phyloP scores from a whole-genome alignment of 2,888 invertebrate species.

The Timema cristinae region DNA sequence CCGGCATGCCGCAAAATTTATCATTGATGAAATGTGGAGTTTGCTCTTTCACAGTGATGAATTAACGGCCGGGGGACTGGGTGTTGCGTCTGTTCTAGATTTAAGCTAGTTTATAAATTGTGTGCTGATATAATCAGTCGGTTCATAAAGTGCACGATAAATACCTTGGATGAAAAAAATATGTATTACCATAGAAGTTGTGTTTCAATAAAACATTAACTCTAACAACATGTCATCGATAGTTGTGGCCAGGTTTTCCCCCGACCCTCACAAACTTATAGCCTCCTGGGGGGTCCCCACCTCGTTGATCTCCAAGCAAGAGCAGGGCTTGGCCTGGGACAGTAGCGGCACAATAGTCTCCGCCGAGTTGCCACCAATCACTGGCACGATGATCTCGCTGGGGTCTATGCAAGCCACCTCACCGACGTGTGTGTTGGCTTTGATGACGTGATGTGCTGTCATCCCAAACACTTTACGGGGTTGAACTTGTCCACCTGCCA shows the following conservation, averaged over 20 bases:
- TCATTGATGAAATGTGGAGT: too few relatives aligned
- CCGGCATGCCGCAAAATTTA: too few relatives aligned
- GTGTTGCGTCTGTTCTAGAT: too few relatives aligned
- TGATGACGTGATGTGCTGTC: neutral
- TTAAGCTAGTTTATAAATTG: too few relatives aligned
- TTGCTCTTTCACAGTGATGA: too few relatives aligned
- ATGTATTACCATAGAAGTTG: too few relatives aligned
- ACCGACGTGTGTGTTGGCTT: slow-evolving; percentile 10
- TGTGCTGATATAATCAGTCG: too few relatives aligned
- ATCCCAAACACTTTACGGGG: slow-evolving; percentile 8
- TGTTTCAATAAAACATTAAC: too few relatives aligned
- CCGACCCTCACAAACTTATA: neutral
- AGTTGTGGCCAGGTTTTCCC: neutral
- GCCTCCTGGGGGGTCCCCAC: neutral
- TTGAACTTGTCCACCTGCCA: neutral
- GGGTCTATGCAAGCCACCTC: neutral
- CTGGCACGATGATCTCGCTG: slow-evolving; percentile 10
- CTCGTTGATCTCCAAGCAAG: neutral
- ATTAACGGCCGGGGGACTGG: too few relatives aligned
- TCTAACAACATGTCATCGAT: too few relatives aligned
- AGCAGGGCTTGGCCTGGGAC: slow-evolving; percentile 5
- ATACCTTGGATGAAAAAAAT: too few relatives aligned
- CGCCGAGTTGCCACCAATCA: slow-evolving; percentile 12
- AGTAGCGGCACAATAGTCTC: slow-evolving; percentile 11
- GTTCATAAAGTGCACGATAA: too few relatives aligned